Evolutionary conservation across 2,888 invertebrate species (phyloP), one percentile per base, ranked within the genome.

Genomic region (Athalia circularis): DNA sequence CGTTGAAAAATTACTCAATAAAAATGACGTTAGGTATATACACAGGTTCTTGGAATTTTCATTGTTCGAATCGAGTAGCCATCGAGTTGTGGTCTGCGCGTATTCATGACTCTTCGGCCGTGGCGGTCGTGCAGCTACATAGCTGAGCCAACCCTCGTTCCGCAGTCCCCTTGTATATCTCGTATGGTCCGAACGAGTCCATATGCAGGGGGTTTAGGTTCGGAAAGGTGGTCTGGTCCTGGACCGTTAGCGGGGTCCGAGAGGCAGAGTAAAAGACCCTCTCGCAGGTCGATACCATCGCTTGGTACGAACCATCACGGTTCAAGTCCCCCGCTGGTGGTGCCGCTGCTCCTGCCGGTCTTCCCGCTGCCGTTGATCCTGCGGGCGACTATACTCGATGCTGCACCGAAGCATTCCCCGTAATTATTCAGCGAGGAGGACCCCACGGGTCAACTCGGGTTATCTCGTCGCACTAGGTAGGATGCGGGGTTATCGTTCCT

Each of bases 381-480:
- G 47, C 57, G 13, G 47, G 72, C 45, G 47, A 72, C 72, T 29
- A 29, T 29, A 29, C 29, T 72, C 72, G 29, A 59, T 57, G 72
- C 72, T 13, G 61, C 77, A 75, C 75, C 82, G 83, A 72, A 83
- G 84, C 86, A 86, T 87, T 87, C 86, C 86, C 87, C 87, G 88
- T 89, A 89, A 89, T 89, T 89, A 89, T 89, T 89, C 89, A 89
- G 88, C 88, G 85, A 85, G 84, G 82, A 84, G 85, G 84, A 85
- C 85, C 84, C 67, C 83, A 81, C 81, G 85, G 86, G 85, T 86
- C 86, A 84, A 84, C 83, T 85, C 85, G 84, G 86, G 86, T 86
- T 87, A 87, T 87, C 87, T 85, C 82, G 83, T 83, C 54, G 54
- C 86, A 84, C 87, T 88, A 88, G 57, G 57, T 47, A 47, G 52